Evolutionary conservation across 2,113 vertebrate species (phyloP), one percentile per base, ranked within the genome.

Genomic region (Eupsittula cactorum): DNA sequence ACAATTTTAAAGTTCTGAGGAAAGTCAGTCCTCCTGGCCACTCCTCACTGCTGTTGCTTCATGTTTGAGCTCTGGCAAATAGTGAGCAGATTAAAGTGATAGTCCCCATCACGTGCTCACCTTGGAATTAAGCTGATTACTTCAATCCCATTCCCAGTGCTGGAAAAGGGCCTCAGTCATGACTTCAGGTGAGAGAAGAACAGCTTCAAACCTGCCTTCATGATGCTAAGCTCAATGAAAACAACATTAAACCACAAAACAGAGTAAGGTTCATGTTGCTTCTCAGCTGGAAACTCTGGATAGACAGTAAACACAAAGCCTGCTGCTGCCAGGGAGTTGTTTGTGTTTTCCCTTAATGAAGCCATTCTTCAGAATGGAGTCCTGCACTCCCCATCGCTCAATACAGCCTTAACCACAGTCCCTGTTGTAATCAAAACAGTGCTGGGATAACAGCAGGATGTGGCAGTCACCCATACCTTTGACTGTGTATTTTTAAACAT

Each of bases 251-350:
- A 88, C 80, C 91, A 82, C 91, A 91, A 92, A 46, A 62, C 63
- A 94, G 64, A 60, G 37, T 41, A 84, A 84, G 75, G 44, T 84
- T 94, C 57, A 81, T 75, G 77, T 71, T 90, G 25, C n/a, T 96
- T 75, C 80, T 94, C 83, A 79, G 88, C 86, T 96, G 85, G 82
- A 94, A 92, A 37, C 55, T 81, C 71, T 81, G 46, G 64, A 87
- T 83, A 94, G 33, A 94, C 55, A 57, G 49, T 93, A 96, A 96
- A 94, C 80, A 97, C 39, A 92, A 86, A 81, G 47, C 23, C 29
- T 90, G 37, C 33, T 0, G 0, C 60, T 93, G 79, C 90, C 88
- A 94, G 60, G 50, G 46, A 41, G 31, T 25, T 90, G 52, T 93
- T 91, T 91, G 52, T 82, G 28, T 75, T 95, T 84, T 85, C 41